Percentiles rank a stretch among this genome's conserved stretches.
These are phyloP conservation scores for Benthochromis sp. DNA, from an alignment of 2,113 vertebrate genomes.

Conservation along the genomic window DNA sequence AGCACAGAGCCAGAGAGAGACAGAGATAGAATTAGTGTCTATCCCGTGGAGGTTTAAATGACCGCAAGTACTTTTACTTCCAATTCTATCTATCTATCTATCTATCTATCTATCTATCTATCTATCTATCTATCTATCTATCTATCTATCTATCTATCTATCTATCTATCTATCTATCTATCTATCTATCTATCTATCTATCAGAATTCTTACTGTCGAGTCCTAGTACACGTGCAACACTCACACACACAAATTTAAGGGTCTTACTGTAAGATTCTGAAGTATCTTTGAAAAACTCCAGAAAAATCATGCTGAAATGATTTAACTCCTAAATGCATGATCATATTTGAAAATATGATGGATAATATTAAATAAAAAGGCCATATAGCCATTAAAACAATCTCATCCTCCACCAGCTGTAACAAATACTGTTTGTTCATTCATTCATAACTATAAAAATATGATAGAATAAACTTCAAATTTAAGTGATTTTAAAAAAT, in stretches of 20 bases:
- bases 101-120: neutral
- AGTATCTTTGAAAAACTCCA: neutral
- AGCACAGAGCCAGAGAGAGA: neutral
- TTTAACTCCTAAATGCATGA: neutral
- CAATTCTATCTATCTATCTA: neutral
- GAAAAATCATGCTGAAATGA: neutral
- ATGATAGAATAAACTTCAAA: neutral
- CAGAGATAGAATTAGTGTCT: neutral
- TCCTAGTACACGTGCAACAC: neutral
- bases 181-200: neutral
- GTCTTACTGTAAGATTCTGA: neutral
- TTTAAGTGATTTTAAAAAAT: rapidly evolving
- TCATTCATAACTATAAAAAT: neutral
- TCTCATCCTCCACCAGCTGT: neutral
- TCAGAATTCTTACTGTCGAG: neutral
- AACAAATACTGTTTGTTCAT: neutral
- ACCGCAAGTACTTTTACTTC: neutral
- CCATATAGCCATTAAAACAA: neutral
- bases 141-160: slow-evolving; percentile 1
- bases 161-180: neutral
- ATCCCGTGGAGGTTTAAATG: neutral
- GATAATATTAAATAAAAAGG: neutral
- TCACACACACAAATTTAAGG: neutral
- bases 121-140: neutral
- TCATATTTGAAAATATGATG: neutral